Evolutionary conservation across 2,888 invertebrate genomes (phyloP).

Genomic region (Alentia gelatinosa): DNA sequence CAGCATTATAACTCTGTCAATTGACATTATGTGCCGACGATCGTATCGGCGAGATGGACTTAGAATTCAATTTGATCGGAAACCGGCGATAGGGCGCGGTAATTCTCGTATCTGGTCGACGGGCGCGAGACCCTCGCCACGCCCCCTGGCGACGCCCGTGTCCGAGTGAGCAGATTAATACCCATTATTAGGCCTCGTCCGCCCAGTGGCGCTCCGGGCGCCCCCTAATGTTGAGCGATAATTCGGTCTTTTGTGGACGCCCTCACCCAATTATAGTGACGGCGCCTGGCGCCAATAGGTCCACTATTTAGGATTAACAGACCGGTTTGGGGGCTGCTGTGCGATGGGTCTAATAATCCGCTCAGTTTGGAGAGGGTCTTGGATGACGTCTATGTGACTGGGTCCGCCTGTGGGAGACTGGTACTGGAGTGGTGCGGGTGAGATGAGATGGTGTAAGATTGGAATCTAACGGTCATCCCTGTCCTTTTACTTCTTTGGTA

Average conservation of each 20-base stretch:
- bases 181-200: constrained; percentile 9
- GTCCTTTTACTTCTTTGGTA: too few relatives aligned
- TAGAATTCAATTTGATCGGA: constrained; percentile 55
- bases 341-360: not conserved
- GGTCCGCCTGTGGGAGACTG: too few relatives aligned
- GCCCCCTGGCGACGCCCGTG: not conserved
- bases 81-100: constrained; percentile 49
- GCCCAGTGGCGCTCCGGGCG: not conserved
- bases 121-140: not conserved
- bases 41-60: constrained; percentile 34
- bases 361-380: not conserved
- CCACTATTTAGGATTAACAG: constrained; percentile 39
- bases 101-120: constrained; percentile 54
- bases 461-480: too few relatives aligned
- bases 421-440: not conserved
- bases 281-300: not conserved
- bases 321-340: too few relatives aligned
- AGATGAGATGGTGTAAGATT: not conserved
- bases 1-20: constrained; percentile 50
- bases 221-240: constrained; percentile 50
- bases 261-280: constrained; percentile 26
- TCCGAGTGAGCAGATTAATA: constrained; percentile 32
- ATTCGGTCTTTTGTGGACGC: constrained; percentile 45
- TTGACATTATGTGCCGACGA: constrained; percentile 54
- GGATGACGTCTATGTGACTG: not conserved